Evolutionary conservation across 2,113 vertebrate genomes (phyloP).

Genomic region (Semnornis frantzii): DNA sequence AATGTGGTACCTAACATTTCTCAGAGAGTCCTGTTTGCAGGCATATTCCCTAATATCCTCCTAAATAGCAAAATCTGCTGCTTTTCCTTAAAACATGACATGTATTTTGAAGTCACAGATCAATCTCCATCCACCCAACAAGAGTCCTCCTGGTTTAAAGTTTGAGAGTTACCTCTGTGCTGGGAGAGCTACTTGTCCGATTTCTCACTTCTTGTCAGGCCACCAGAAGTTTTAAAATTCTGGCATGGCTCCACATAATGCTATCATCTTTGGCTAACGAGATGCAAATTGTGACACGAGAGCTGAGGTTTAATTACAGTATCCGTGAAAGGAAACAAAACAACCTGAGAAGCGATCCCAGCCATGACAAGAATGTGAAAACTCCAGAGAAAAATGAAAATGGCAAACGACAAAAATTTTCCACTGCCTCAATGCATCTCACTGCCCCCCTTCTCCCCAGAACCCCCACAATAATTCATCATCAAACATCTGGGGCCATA

Average conservation of each 20-base stretch:
- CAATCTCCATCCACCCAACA: background rate
- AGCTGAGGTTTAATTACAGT: background rate
- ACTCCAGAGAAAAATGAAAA: background rate
- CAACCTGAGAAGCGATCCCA: background rate
- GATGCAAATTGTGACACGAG: background rate
- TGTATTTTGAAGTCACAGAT: background rate
- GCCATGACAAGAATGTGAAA: background rate
- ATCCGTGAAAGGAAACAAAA: background rate
- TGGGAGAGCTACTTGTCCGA: background rate
- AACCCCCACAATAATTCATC: background rate
- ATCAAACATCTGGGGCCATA: background rate
- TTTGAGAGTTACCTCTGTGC: background rate
- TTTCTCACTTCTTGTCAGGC: background rate
- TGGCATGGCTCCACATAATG: background rate
- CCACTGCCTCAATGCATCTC: background rate
- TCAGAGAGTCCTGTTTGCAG: background rate
- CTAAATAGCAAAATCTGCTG: background rate
- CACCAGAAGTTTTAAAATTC: background rate
- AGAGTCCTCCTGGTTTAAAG: background rate
- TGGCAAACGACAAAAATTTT: background rate
- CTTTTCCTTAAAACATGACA: background rate
- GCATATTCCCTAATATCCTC: background rate
- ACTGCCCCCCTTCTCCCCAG: accelerated
- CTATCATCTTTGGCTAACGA: background rate
- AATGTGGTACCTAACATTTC: background rate